Conservation (phyloP, 2,113 vertebrate genomes). For the Hippocampus barbouri region DNA sequence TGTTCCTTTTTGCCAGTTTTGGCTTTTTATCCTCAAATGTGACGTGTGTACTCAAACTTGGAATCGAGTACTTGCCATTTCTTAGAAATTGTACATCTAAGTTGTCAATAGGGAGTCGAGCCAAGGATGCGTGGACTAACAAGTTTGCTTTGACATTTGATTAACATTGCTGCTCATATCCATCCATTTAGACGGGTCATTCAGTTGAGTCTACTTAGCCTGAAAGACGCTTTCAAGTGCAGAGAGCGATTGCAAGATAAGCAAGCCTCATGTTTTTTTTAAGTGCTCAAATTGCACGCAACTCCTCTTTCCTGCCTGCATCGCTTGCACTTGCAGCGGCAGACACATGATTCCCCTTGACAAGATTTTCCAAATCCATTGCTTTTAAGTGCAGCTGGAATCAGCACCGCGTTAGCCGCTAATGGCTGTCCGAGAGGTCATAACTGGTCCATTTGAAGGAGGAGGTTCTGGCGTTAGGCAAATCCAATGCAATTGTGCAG, state of each 20-base stretch:
- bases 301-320: slow-evolving; percentile 33
- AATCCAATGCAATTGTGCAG: slow-evolving; percentile 76
- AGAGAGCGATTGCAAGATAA: slow-evolving; percentile 58
- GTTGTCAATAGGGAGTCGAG: background rate
- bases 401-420: slow-evolving; percentile 66
- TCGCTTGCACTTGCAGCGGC: slow-evolving; percentile 39
- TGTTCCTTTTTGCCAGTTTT: too few relatives aligned
- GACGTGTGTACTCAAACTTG: too few relatives aligned
- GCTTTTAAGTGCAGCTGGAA: slow-evolving; percentile 66
- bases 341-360: slow-evolving; percentile 64
- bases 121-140: too few relatives aligned
- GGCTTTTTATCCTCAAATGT: too few relatives aligned
- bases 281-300: slow-evolving; percentile 55
- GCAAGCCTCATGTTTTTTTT: slow-evolving; percentile 61
- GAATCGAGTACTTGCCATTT: too few relatives aligned
- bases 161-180: background rate
- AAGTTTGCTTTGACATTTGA: too few relatives aligned
- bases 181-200: slow-evolving; percentile 11
- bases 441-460: slow-evolving; percentile 71
- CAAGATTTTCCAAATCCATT: slow-evolving; percentile 62
- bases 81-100: background rate
- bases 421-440: slow-evolving; percentile 76
- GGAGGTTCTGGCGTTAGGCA: slow-evolving; percentile 70
- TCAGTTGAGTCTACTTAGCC: slow-evolving; percentile 17
- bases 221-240: slow-evolving; percentile 38